Conservation (phyloP, 2,113 vertebrate genomes). For the Antigone vipio region DNA sequence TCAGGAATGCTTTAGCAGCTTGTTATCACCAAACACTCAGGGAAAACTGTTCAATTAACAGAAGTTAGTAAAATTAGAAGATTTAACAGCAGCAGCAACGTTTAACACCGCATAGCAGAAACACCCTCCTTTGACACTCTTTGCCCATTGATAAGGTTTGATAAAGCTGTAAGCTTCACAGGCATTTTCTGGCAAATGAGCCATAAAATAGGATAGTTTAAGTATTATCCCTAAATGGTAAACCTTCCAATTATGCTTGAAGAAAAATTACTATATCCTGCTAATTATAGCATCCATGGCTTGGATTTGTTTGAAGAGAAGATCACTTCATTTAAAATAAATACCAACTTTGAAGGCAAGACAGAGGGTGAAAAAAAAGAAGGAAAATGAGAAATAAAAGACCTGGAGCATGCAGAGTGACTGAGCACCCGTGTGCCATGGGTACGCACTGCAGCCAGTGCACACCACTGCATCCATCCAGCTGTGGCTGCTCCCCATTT, state of each 20-base stretch:
- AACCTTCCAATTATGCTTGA: constrained; percentile 54
- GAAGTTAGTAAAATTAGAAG: not conserved
- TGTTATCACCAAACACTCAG: not conserved
- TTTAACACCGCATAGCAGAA: not conserved
- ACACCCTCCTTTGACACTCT: not conserved
- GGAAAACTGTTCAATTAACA: not conserved
- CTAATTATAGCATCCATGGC: constrained; percentile 55
- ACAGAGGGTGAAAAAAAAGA: not conserved
- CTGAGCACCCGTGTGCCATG: not conserved
- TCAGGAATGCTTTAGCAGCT: not conserved
- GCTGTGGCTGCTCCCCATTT: not conserved
- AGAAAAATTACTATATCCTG: constrained; percentile 57
- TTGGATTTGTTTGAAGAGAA: constrained; percentile 49
- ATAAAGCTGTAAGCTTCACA: constrained; percentile 42
- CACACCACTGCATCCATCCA: not conserved
- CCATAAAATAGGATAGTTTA: constrained; percentile 55
- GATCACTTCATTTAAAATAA: constrained; percentile 27
- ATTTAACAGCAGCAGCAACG: not conserved
- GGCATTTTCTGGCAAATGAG: constrained; percentile 41
- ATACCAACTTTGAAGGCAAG: not conserved
- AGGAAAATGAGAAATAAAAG: not conserved
- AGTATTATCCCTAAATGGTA: constrained; percentile 43
- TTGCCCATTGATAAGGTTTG: constrained; percentile 11
- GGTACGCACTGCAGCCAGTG: rapidly evolving
- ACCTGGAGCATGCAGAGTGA: rapidly evolving